These are phyloP conservation scores for Neoseiulus cucumeris DNA, from an alignment of 1,140 invertebrate species.

Conservation along the genomic window DNA sequence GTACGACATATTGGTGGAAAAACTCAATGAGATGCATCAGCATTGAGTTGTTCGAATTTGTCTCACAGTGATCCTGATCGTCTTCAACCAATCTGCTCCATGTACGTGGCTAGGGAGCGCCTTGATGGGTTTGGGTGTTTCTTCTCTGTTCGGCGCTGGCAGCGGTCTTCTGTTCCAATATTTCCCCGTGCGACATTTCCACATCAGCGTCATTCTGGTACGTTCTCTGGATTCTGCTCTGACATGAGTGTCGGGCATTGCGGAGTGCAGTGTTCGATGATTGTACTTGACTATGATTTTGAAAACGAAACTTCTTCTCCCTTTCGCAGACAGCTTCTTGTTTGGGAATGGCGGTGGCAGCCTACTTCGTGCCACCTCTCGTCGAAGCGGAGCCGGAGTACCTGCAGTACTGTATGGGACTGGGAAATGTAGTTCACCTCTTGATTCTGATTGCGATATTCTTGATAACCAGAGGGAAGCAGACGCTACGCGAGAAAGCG, in stretches of 20 bases:
- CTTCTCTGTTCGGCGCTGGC: neutral
- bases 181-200: neutral
- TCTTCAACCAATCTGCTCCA: neutral
- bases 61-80: neutral
- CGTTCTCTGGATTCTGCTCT: neutral
- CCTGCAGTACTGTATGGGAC: neutral
- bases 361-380: neutral
- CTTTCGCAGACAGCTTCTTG: neutral
- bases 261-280: neutral
- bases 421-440: neutral
- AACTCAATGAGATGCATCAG: neutral
- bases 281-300: no score
- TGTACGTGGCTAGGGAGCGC: neutral
- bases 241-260: neutral
- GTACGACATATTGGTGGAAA: no score
- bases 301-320: no score
- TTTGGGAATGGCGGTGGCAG: neutral
- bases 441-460: neutral
- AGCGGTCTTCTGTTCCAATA: neutral
- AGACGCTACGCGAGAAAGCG: neutral
- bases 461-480: neutral
- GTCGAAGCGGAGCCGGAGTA: neutral
- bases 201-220: neutral
- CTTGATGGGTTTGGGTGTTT: neutral
- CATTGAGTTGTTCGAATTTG: neutral